Base-by-base conservation (phyloP, 2,797 vertebrate species). In the Pelochelys cantorii region DNA sequence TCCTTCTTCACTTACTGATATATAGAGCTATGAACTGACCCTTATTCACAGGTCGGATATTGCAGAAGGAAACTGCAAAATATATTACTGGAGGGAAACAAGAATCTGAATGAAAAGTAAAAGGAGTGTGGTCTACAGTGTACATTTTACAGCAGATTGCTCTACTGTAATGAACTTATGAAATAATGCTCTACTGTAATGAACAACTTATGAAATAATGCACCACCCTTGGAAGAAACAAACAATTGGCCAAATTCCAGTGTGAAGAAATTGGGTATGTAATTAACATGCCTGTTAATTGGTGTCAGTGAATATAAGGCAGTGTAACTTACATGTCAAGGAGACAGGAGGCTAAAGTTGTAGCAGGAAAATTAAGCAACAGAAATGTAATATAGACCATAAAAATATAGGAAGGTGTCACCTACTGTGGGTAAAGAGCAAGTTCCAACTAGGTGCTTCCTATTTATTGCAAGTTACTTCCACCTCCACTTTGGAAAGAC, bases 191-290 rank as follows among this genome's bases (percentile, higher is more conserved):
- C 42, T 42, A 42, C 42, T 42, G 42, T 42, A 42, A 42, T 87
- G 57, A 29, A 62, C 15, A 52, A 94, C 88, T 79, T 82, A 92
- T 55, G 79, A 84, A 93, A 90, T 27, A 95, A 71, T 13, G 27
- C 62, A 34, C 31, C 55, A 53, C 83, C 6, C 23, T 89, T 89
- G 52, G 59, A 81, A 96, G 81, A 84, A 83, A 77, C 59, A 86
- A 83, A 79, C 59, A 87, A 79, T 37, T 84, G 89, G 77, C 88
- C 79, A 37, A 37, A 54, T 91, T 93, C 68, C 79, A 34, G 34
- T 4, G 17, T 84, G 86, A 87, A 86, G 83, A 83, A 96, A 94
- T 86, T 92, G 71, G 83, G 65, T 88, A 27, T 79, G 23, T 25
- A 77, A 75, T 75, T 75, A 75, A 75, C 18, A 71, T 10, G 18